phyloP scores from a whole-genome alignment of 1,140 invertebrate species.

The Saccostrea cuccullata region DNA sequence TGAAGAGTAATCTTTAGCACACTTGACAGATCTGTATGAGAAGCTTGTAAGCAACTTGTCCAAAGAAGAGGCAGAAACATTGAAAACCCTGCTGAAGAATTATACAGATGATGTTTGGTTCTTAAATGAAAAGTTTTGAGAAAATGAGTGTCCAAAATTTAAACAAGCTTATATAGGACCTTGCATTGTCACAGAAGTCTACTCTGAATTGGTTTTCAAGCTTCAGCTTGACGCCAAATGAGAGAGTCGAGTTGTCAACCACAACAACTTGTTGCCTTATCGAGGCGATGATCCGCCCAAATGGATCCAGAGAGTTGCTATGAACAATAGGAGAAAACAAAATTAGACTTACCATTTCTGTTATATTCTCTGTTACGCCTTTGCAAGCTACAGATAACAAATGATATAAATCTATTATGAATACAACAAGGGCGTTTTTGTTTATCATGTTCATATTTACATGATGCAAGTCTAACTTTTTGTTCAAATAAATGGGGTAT shows the following conservation, averaged over 20 bases:
- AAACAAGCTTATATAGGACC: slow-evolving; percentile 25
- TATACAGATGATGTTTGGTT: not conserved
- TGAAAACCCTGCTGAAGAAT: not conserved
- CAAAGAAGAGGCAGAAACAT: not conserved
- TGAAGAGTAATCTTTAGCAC: slow-evolving; percentile 10
- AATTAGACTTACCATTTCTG: not conserved
- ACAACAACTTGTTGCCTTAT: slow-evolving; percentile 42
- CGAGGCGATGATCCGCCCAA: not conserved
- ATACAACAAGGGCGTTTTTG: not conserved
- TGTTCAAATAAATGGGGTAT: too few relatives aligned
- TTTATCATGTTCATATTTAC: not conserved
- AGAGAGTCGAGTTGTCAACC: not conserved
- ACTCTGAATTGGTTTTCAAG: slow-evolving; percentile 27
- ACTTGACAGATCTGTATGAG: not conserved
- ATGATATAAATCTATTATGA: not conserved
- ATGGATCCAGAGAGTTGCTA: not conserved
- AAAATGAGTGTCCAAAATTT: slow-evolving; percentile 24
- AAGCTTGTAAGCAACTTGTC: not conserved
- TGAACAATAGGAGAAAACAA: not conserved
- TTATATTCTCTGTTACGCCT: not conserved
- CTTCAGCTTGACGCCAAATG: not conserved
- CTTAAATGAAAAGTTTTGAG: not conserved
- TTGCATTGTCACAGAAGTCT: not conserved
- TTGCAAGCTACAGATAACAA: not conserved
- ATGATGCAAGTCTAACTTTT: not conserved